Percentiles rank a stretch among this genome's conserved stretches.
Evolutionary conservation across 1,140 invertebrate species (phyloP).

Genomic region (Dinothrombium tinctorium): DNA sequence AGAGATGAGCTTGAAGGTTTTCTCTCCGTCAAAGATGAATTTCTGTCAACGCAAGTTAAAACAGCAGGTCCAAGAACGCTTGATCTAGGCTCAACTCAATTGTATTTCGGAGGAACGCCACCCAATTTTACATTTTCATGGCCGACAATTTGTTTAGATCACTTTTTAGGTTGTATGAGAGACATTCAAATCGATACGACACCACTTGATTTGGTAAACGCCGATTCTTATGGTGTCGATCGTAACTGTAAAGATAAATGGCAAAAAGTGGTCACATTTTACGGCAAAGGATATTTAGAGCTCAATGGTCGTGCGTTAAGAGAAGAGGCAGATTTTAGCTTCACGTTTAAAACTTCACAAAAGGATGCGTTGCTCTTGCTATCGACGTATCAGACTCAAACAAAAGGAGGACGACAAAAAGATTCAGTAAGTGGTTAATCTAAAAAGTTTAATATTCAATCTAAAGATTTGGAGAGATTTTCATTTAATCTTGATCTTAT

Average conservation of each 20-base stretch:
- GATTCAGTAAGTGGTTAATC: constrained; percentile 9
- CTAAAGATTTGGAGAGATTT: not conserved
- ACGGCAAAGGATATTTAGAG: constrained; percentile 52
- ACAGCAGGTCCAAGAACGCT: constrained; percentile 35
- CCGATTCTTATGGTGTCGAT: constrained; percentile 45
- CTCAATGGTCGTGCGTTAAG: constrained; percentile 34
- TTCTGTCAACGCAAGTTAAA: constrained; percentile 30
- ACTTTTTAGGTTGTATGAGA: constrained; percentile 56
- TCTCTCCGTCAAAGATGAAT: constrained; percentile 41
- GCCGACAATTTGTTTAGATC: constrained; percentile 21
- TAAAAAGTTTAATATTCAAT: not conserved
- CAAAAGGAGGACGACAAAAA: constrained; percentile 12
- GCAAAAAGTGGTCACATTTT: constrained; percentile 38
- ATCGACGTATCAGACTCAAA: constrained; percentile 27
- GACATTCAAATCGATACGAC: constrained; percentile 46
- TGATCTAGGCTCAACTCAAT: constrained; percentile 19
- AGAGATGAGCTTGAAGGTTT: constrained; percentile 17
- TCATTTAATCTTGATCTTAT: not conserved
- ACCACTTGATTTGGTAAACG: constrained; percentile 35
- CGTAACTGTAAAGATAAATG: constrained; percentile 40
- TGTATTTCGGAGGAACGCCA: constrained; percentile 53
- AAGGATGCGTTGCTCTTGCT: constrained; percentile 42
- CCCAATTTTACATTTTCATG: constrained; percentile 30
- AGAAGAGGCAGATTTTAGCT: constrained; percentile 36
- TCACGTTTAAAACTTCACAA: constrained; percentile 50